Evolutionary conservation across 1,140 invertebrate species (phyloP).

Genomic region (Halesus radiatus): DNA sequence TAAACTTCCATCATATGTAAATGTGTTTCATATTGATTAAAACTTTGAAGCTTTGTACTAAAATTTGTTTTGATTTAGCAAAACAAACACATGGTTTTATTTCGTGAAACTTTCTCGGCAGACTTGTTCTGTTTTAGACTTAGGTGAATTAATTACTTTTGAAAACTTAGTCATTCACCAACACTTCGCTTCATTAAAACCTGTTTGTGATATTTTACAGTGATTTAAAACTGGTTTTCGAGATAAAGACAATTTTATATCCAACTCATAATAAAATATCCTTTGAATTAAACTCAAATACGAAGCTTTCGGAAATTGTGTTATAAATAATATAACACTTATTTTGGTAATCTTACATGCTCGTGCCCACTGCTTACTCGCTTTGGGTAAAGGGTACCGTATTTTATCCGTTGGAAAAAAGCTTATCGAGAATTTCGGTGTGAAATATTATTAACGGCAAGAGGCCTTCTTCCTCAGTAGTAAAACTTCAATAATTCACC

Average conservation of each 20-base stretch:
- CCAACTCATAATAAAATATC: no score
- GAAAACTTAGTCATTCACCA: constrained; percentile 11
- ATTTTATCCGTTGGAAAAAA: neutral
- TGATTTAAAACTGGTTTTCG: neutral
- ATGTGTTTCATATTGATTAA: constrained; percentile 3
- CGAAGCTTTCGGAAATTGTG: no score
- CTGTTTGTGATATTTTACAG: neutral
- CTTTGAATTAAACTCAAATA: no score
- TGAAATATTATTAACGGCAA: constrained; percentile 7
- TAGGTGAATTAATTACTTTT: constrained; percentile 33
- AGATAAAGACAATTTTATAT: no score
- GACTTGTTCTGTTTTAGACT: constrained; percentile 12
- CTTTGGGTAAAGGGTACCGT: no score
- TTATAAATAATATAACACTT: no score
- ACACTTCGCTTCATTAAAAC: neutral
- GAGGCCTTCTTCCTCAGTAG: neutral
- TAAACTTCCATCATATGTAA: no score
- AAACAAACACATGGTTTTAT: constrained; percentile 31
- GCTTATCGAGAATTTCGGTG: neutral
- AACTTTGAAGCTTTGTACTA: constrained; percentile 16
- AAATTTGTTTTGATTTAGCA: constrained; percentile 18
- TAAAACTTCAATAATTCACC: constrained; percentile 4
- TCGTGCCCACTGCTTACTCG: no score
- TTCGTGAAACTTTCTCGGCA: constrained; percentile 21
- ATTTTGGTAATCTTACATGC: no score